phyloP scores from a whole-genome alignment of 2,888 invertebrate species.

The Troilus luridus region DNA sequence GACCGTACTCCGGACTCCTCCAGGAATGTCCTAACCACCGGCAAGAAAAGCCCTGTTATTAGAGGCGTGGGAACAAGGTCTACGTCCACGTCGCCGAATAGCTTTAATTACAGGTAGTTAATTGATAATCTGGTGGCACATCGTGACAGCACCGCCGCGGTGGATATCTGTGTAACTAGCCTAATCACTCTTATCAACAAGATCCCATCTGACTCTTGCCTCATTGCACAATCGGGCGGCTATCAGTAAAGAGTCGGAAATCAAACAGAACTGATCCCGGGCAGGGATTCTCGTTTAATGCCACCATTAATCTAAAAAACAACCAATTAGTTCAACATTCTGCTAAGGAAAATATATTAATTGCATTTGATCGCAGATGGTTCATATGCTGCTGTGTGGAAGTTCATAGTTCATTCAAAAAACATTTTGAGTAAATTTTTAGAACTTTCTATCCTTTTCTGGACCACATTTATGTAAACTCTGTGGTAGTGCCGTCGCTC shows the following conservation, averaged over 20 bases:
- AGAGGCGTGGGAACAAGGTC: conserved; percentile 34
- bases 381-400: neutral
- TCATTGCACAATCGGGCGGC: neutral
- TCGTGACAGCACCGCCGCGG: neutral
- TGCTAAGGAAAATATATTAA: neutral
- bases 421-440: no score
- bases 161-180: conserved; percentile 17
- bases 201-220: conserved; percentile 7
- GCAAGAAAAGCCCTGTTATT: conserved; percentile 31
- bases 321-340: neutral
- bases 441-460: no score
- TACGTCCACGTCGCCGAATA: conserved; percentile 2
- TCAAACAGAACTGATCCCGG: neutral
- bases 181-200: conserved; percentile 9
- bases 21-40: neutral
- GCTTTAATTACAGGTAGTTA: conserved; percentile 34
- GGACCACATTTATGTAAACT: no score
- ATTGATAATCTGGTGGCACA: conserved; percentile 37
- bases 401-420: no score
- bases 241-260: neutral
- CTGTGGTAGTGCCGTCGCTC: no score
- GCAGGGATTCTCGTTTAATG: neutral
- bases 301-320: neutral
- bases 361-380: neutral
- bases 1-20: neutral